Evolutionary conservation across 2,113 vertebrate genomes (phyloP).

Genomic region (Melospiza georgiana): DNA sequence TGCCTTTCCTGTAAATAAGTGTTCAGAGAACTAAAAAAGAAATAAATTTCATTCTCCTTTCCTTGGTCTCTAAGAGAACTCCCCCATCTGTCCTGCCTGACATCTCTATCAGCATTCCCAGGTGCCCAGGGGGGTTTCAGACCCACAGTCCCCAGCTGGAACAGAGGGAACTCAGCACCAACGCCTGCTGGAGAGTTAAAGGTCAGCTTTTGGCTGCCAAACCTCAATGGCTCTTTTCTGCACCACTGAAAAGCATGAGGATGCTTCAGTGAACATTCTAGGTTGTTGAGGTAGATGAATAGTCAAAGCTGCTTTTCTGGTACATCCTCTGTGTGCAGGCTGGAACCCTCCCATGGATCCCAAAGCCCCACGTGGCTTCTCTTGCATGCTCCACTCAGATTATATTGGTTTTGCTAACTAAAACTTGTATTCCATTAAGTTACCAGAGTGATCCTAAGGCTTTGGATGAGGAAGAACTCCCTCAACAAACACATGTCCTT

Average conservation of each 20-base stretch:
- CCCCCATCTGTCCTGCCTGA: constrained; percentile 17
- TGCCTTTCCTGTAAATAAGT: background rate
- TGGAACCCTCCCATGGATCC: background rate
- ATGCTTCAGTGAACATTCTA: constrained; percentile 5
- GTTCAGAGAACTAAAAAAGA: background rate
- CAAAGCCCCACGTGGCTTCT: background rate
- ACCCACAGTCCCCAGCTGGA: background rate
- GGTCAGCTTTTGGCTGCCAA: constrained; percentile 28
- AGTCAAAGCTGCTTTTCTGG: constrained; percentile 20
- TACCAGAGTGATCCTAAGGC: background rate
- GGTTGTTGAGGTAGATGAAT: constrained; percentile 5
- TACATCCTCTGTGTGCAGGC: background rate
- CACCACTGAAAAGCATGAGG: constrained; percentile 10
- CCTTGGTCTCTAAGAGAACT: background rate
- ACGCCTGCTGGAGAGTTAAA: background rate
- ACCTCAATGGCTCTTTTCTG: constrained; percentile 36
- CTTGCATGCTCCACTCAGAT: background rate
- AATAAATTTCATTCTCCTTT: background rate
- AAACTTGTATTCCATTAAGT: background rate
- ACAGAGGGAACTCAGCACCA: rapidly evolving
- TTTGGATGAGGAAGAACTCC: background rate
- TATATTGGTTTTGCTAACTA: background rate
- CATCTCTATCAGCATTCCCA: background rate
- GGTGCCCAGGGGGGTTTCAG: background rate
- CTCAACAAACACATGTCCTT: background rate